These are phyloP conservation scores for Lepidocolaptes lacrymiger DNA, from an alignment of 2,797 vertebrate genomes.

Conservation along the genomic window DNA sequence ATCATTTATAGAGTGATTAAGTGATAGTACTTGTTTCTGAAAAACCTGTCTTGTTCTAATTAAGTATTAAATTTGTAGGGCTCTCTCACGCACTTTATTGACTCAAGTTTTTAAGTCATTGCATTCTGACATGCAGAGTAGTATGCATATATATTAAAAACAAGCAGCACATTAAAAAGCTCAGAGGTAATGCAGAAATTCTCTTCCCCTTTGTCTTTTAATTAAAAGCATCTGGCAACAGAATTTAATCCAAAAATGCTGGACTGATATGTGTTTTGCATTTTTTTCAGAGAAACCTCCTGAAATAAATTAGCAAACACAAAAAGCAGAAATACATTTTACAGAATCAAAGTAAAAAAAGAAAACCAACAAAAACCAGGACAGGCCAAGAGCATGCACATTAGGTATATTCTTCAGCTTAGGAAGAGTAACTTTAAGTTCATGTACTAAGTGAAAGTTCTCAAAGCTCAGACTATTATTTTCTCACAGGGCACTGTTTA, in stretches of 20 bases:
- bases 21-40: conserved; percentile 36
- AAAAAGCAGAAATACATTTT: neutral
- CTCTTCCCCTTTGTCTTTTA: neutral
- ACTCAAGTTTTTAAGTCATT: conserved; percentile 9
- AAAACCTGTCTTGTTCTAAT: conserved; percentile 13
- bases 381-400: neutral
- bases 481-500: conserved; percentile 31
- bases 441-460: conserved; percentile 42
- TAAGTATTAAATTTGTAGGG: conserved; percentile 28
- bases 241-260: neutral
- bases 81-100: conserved; percentile 37
- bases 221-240: neutral
- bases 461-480: conserved; percentile 26
- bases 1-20: conserved; percentile 24
- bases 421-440: conserved; percentile 6
- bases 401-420: neutral
- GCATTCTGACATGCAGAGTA: neutral
- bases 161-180: neutral
- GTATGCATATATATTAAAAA: neutral
- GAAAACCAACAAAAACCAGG: neutral
- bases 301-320: neutral
- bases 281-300: neutral
- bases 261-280: neutral
- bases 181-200: neutral
- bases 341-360: neutral